Evolutionary conservation across 2,888 invertebrate genomes (phyloP).

Genomic region (Acanthosepion esculentum): DNA sequence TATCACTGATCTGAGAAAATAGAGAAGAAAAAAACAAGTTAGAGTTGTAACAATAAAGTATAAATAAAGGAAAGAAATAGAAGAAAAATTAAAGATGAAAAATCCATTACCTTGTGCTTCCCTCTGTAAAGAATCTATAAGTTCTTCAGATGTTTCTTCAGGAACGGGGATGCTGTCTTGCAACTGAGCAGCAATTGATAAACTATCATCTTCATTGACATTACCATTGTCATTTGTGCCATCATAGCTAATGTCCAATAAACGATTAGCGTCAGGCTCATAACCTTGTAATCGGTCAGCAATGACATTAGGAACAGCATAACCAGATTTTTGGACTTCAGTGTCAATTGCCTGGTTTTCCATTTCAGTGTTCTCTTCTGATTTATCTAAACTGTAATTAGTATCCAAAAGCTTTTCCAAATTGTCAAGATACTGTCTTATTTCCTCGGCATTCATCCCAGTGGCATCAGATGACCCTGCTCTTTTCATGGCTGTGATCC

Average conservation of each 20-base stretch:
- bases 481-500: neutral
- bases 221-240: neutral
- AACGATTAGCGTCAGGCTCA: neutral
- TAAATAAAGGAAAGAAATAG: too few species aligned
- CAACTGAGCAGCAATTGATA: neutral
- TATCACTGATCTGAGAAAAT: too few species aligned
- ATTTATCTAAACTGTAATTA: neutral
- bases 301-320: neutral
- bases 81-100: neutral
- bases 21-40: too few species aligned
- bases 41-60: too few species aligned
- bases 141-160: neutral
- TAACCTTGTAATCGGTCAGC: neutral
- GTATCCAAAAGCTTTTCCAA: slow-evolving; percentile 43
- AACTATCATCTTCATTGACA: neutral
- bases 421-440: slow-evolving; percentile 41
- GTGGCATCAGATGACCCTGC: neutral
- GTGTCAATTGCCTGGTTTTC: neutral
- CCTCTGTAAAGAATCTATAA: neutral
- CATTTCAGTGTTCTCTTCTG: neutral
- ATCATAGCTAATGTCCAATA: neutral
- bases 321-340: neutral
- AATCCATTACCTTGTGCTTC: neutral
- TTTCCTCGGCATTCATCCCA: slow-evolving; percentile 36
- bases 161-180: neutral